Evolutionary conservation across 2,113 vertebrate genomes (phyloP).

Genomic region (Cyphomyrus plagiostoma): DNA sequence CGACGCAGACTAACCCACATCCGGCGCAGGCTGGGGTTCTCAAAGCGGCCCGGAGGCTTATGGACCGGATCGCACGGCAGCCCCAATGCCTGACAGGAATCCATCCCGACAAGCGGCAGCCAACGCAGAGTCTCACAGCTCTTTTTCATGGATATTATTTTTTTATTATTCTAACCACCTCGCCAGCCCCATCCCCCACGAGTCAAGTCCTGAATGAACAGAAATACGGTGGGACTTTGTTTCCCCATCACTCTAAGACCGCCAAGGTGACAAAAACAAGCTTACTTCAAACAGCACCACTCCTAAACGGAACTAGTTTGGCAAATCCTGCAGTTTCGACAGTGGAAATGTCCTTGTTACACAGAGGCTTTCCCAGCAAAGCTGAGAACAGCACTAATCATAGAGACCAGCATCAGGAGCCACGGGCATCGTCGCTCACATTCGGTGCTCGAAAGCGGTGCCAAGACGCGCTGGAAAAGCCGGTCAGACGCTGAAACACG

Average conservation of each 20-base stretch:
- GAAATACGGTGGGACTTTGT: background rate
- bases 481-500: background rate
- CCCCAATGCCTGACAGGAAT: constrained; percentile 49
- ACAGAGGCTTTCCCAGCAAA: constrained; percentile 1
- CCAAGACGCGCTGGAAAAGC: background rate
- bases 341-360: background rate
- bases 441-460: background rate
- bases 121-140: constrained; percentile 37
- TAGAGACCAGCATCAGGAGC: background rate
- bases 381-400: background rate
- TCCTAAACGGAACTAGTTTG: background rate
- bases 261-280: background rate
- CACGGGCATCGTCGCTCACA: background rate
- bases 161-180: background rate
- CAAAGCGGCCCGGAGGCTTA: constrained; percentile 36
- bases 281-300: background rate
- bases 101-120: constrained; percentile 62
- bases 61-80: constrained; percentile 50
- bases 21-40: constrained; percentile 20
- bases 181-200: background rate
- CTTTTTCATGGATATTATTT: background rate
- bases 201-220: background rate
- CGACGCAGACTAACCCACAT: constrained; percentile 52
- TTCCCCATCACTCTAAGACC: background rate
- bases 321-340: background rate